These are phyloP conservation scores for Mesocricetus auratus DNA, from an alignment of 2,113 vertebrate genomes.

Conservation along the genomic window DNA sequence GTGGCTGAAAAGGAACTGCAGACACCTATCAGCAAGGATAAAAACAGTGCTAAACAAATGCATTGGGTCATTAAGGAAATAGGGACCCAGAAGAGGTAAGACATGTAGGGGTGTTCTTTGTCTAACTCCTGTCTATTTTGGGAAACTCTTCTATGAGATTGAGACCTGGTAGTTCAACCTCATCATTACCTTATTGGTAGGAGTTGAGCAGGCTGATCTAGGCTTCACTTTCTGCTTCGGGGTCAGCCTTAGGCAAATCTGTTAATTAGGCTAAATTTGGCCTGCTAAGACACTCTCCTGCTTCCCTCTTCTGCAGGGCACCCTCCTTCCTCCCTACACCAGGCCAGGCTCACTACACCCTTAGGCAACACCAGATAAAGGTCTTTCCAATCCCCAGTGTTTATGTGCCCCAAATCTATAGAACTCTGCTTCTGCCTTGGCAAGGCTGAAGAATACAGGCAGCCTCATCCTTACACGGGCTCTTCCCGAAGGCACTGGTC, in stretches of 20 bases:
- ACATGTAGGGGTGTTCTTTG: not conserved
- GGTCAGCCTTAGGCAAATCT: conserved; percentile 82
- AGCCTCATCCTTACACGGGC: not conserved
- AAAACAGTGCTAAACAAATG: conserved; percentile 32
- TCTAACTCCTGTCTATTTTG: conserved; percentile 65
- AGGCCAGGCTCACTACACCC: conserved; percentile 55
- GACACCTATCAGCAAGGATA: not conserved
- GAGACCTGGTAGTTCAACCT: conserved; percentile 53
- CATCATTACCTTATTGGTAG: conserved; percentile 32
- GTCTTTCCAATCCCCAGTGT: not conserved
- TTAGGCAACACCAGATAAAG: conserved; percentile 71
- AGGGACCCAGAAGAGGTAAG: not conserved
- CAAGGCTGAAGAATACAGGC: not conserved
- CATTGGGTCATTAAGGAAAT: not conserved
- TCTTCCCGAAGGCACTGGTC: not conserved
- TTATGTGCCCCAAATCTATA: not conserved
- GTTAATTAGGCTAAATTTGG: conserved; percentile 83
- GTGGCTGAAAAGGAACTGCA: not conserved
- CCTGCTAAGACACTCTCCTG: conserved; percentile 2
- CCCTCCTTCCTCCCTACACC: conserved; percentile 10
- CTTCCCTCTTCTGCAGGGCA: conserved; percentile 31
- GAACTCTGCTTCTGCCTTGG: not conserved
- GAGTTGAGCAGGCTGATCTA: conserved; percentile 51
- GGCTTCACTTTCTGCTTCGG: conserved; percentile 64
- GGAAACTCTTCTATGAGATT: conserved; percentile 43